Evolutionary conservation across 1,140 invertebrate genomes (phyloP), one percentile per base, ranked within the genome.

Genomic region (Chionoecetes opilio): DNA sequence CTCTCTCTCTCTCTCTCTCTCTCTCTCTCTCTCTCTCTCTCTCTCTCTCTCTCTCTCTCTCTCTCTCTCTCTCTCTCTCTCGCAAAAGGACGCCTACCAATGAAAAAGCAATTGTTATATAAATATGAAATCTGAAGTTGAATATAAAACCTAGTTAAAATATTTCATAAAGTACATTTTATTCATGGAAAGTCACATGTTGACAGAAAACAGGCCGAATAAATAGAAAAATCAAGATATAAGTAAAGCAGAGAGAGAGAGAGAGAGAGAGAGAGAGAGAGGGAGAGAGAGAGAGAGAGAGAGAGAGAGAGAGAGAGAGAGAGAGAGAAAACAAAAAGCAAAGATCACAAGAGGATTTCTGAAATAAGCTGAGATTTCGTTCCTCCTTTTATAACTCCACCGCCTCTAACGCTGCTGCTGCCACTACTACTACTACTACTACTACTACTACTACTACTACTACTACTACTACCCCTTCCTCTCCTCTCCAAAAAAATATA

Each of bases 261-360:
- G 21, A 63, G 53, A 63, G 21, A 63, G 63, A 75, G 46, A 41
- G n/a, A 41, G 34, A 17, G 34, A 41, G 46, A n/a, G 11, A 41
- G 46, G 46, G 63, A 75, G n/a, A n/a, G n/a, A 75, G 63, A 75
- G n/a, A 75, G 63, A n/a, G 46, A 41, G n/a, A 41, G 34, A 17
- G 34, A 41, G 46, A n/a, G 11, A 41, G 46, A 90, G 63, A 75
- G n/a, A n/a, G n/a, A 75, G 63, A 75, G n/a, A 75, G 63, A 75
- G 46, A 75, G 63, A 75, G n/a, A 75, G 21, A 75, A 26, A 75
- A n/a, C 14, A 75, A 21, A 21, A 21, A n/a, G n/a, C 8, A 75
- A 75, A 75, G 11, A 53, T 53, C 46, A 53, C 46, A 53, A 53
- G 46, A 53, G 9, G 46, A 53, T 53, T 53, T 53, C 46, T 53